Evolutionary conservation across 2,888 invertebrate species (phyloP), one percentile per base, ranked within the genome.

Genomic region (Cataglyphis altisquamis): DNA sequence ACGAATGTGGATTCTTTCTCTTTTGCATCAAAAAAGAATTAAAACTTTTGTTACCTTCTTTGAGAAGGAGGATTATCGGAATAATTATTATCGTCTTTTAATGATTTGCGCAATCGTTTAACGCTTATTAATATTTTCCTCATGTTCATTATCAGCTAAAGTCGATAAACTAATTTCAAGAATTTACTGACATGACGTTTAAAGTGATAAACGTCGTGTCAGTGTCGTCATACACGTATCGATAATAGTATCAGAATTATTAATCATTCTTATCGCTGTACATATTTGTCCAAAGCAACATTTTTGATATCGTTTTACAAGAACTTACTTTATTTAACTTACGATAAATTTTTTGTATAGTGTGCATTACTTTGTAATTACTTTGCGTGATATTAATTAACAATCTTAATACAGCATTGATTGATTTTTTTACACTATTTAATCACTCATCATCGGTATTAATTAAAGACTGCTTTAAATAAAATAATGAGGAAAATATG

Each of bases 121-220:
- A 72, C 12, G 8, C 0, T 4, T 12, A 41, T 57, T 60, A 29
- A 73, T 39, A 63, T 45, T 52, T 66, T 25, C 15, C 21, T 18
- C 15, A 21, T 21, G 18, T 10, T 45, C 3, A 9, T 63, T 63
- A 45, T 74, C 36, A 45, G 39, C 12, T 12, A 29, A 3, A 15
- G 9, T 12, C 21, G 36, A 63, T 48, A 48, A 72, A 60, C n/a
- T 60, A 48, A 48, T 74, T 74, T 74, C 21, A 45, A 32, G 72
- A 45, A 12, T 41, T 10, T 32, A 21, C 41, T 39, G n/a, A 41
- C 25, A 25, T 41, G 5, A 63, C 12, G 8, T 62, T 39, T 15
- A 32, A 32, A 32, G 32, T 45, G 21, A 48, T 48, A 48, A 18
- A 60, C n/a, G 15, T 72, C 21, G 15, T 41, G 60, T 73, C 18